phyloP scores from a whole-genome alignment of 2,888 invertebrate species.

The Lobophora halterata region DNA sequence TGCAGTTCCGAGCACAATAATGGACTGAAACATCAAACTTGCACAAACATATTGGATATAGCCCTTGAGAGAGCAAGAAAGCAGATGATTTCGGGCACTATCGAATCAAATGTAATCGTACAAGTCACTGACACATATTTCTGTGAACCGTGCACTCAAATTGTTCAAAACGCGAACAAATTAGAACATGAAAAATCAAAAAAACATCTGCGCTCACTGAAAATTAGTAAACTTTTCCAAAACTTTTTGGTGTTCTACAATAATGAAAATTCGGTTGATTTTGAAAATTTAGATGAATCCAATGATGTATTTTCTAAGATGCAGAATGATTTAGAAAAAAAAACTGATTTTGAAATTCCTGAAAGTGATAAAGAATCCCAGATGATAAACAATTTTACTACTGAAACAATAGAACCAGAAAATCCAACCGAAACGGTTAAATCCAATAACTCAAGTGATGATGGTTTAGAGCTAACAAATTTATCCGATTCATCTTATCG shows the following conservation, averaged over 20 bases:
- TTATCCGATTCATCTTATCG: too few species aligned
- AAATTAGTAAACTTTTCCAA: slow-evolving; percentile 30
- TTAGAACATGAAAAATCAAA: slow-evolving; percentile 30
- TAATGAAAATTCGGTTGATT: slow-evolving; percentile 13
- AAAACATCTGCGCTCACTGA: slow-evolving; percentile 31
- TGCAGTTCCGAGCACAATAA: slow-evolving; percentile 35
- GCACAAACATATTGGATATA: slow-evolving; percentile 33
- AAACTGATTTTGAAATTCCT: too few species aligned
- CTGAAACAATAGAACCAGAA: too few species aligned
- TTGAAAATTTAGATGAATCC: too few species aligned
- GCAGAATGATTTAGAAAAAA: too few species aligned
- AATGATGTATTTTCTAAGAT: too few species aligned
- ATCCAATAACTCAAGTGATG: too few species aligned
- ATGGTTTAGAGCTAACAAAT: too few species aligned
- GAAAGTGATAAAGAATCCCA: too few species aligned
- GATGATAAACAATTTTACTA: too few species aligned
- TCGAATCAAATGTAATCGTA: slow-evolving; percentile 1
- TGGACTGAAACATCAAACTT: slow-evolving; percentile 37
- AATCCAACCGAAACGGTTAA: too few species aligned
- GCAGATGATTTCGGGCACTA: slow-evolving; percentile 22
- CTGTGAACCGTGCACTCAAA: slow-evolving; percentile 35
- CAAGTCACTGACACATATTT: slow-evolving; percentile 28
- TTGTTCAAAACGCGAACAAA: slow-evolving; percentile 26
- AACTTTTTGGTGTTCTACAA: slow-evolving; percentile 28
- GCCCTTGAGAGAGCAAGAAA: slow-evolving; percentile 34